Evolutionary conservation across 2,888 invertebrate genomes (phyloP).

Genomic region (Falcaria lacertinaria): DNA sequence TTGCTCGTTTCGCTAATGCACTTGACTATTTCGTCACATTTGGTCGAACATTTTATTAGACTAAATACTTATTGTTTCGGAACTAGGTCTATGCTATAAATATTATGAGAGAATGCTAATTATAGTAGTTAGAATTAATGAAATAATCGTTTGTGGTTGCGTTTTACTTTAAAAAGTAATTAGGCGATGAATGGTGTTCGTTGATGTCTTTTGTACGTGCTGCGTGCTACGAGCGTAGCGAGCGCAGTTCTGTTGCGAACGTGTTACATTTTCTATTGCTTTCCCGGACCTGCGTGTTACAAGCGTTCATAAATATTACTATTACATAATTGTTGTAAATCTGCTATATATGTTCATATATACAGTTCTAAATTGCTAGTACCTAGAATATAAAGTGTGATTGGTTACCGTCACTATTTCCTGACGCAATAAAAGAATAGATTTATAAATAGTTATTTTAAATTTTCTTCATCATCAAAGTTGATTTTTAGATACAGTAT

Average conservation of each 20-base stretch:
- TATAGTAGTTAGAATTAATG: conserved; percentile 9
- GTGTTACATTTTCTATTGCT: no score
- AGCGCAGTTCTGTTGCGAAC: no score
- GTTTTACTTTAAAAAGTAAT: conserved; percentile 9
- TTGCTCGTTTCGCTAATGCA: conserved; percentile 41
- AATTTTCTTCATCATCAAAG: no score
- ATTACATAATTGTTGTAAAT: no score
- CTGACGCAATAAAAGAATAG: no score
- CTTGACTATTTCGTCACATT: conserved; percentile 34
- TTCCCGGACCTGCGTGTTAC: background rate
- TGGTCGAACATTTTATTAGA: conserved; percentile 5
- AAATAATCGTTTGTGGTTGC: conserved; percentile 6
- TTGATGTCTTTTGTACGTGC: conserved; percentile 67
- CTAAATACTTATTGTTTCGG: conserved; percentile 15
- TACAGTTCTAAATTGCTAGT: no score
- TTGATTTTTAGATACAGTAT: no score
- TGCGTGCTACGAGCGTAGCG: conserved; percentile 13
- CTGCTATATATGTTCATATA: no score
- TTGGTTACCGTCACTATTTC: no score
- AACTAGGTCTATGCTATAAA: conserved; percentile 19
- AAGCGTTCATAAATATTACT: no score
- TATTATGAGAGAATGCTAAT: conserved; percentile 9
- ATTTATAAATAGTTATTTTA: no score
- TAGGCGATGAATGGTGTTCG: conserved; percentile 27
- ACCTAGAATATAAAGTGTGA: no score